Evolutionary conservation across 2,888 invertebrate genomes (phyloP).

Genomic region (Pristionchus fissidentatus): DNA sequence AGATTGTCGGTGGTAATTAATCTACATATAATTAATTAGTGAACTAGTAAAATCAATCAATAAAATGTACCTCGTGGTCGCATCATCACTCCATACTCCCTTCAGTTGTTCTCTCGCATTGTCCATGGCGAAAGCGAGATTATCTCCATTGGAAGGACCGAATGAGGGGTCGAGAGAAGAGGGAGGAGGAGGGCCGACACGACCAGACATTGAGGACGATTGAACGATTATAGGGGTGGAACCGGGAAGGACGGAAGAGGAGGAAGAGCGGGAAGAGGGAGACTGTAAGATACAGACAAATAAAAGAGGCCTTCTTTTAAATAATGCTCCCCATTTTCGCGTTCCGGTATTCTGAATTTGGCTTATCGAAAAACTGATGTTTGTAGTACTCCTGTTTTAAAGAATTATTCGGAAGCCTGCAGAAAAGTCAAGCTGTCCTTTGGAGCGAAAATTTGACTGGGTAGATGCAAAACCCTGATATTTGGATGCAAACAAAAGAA

Average conservation of each 20-base stretch:
- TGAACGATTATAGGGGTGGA: slow-evolving; percentile 3
- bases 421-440: too few species aligned
- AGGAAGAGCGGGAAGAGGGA: background rate
- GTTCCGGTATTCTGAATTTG: too few species aligned
- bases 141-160: background rate
- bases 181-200: slow-evolving; percentile 25
- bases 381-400: too few species aligned
- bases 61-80: background rate
- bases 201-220: background rate
- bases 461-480: too few species aligned
- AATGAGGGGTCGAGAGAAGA: slow-evolving; percentile 14
- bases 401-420: too few species aligned
- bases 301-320: too few species aligned
- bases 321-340: too few species aligned
- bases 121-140: slow-evolving; percentile 27
- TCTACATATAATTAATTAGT: too few species aligned
- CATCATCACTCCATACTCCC: slow-evolving; percentile 42
- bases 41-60: background rate
- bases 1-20: background rate
- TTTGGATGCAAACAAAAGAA: background rate
- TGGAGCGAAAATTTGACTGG: too few species aligned
- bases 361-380: too few species aligned
- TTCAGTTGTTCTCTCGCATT: slow-evolving; percentile 29
- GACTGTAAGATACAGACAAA: background rate
- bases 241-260: slow-evolving; percentile 12